These are phyloP conservation scores for Drosophila oshimai DNA, from an alignment of 1,140 invertebrate species.

Conservation along the genomic window DNA sequence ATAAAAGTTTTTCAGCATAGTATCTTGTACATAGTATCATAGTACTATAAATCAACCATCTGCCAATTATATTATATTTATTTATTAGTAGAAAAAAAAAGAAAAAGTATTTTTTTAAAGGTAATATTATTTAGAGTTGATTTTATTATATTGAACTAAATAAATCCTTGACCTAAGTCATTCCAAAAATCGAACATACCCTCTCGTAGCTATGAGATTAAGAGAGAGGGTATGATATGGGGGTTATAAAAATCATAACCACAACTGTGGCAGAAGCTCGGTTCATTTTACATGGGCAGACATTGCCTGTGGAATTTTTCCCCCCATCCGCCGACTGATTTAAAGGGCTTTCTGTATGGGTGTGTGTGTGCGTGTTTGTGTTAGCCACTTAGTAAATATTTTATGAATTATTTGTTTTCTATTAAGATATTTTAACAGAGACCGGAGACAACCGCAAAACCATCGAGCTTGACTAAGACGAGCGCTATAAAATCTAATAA, in stretches of 20 bases:
- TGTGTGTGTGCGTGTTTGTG: slow-evolving; percentile 16
- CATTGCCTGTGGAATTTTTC: slow-evolving; percentile 36
- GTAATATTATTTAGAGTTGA: too few species aligned
- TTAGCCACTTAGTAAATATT: slow-evolving; percentile 69
- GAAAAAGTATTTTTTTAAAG: too few species aligned
- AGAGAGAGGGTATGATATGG: slow-evolving; percentile 32
- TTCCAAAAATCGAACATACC: background rate
- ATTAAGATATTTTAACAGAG: slow-evolving; percentile 72
- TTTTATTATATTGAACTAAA: too few species aligned
- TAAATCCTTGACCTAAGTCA: background rate
- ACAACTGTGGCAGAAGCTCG: slow-evolving; percentile 47
- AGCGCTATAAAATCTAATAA: slow-evolving; percentile 71
- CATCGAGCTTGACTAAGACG: slow-evolving; percentile 31
- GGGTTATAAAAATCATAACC: slow-evolving; percentile 59
- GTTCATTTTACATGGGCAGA: slow-evolving; percentile 30
- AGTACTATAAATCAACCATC: too few species aligned
- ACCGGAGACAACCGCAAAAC: slow-evolving; percentile 37
- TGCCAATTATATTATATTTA: too few species aligned
- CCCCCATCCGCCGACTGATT: slow-evolving; percentile 40
- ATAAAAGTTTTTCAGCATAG: too few species aligned
- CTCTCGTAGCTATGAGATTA: background rate
- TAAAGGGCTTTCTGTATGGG: slow-evolving; percentile 8
- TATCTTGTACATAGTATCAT: too few species aligned
- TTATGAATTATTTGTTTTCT: slow-evolving; percentile 79
- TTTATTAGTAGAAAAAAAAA: too few species aligned